Base-by-base conservation (phyloP, 2,113 vertebrate genomes). In the Bufo bufo region DNA sequence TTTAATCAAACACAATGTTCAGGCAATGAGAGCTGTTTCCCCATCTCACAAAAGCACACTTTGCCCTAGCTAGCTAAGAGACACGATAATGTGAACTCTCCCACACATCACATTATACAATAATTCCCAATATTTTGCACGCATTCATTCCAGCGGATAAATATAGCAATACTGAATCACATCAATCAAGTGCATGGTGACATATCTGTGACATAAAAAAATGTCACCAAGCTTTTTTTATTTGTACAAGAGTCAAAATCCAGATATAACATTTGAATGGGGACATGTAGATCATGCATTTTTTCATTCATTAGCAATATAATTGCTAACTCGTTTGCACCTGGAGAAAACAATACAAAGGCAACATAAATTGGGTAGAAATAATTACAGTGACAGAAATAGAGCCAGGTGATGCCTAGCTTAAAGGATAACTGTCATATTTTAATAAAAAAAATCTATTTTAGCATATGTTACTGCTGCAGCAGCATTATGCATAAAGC, bases 201-300 rank as follows among this genome's bases (percentile, higher is more conserved):
- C 45, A 50, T 49, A 50, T 75, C 72, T 49, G 17, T 49, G 72
- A 33, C 33, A 33, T 49, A 49, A 20, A 49, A 8, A 50, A 50
- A 75, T 75, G 14, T 75, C 72, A 75, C 72, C 14, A 49, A 20
- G 7, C 16, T 50, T 74, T 16, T 74, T 72, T 72, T 43, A 72
- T 74, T 74, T 74, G 71, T 74, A 45, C 13, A 45, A 43, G 71
- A 74, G 43, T 74, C 71, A 74, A 7, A 74, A 74, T 47, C 71
- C 71, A 47, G 16, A 19, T 50, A 16, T 75, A 43, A 19, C 49
- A 7, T 75, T 74, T 47, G 14, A 49, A 74, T 45, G 13, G 16
- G 0, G 4, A 43, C 69, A 45, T 45, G 13, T 43, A 47, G 71
- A 33, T 72, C 45, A 54, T 54, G 10, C 52, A 54, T 47, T 14